Percentiles rank a stretch among this genome's conserved stretches.
These are phyloP conservation scores for Choloepus hoffmanni DNA, from an alignment of 2,113 vertebrate species.

Conservation along the genomic window DNA sequence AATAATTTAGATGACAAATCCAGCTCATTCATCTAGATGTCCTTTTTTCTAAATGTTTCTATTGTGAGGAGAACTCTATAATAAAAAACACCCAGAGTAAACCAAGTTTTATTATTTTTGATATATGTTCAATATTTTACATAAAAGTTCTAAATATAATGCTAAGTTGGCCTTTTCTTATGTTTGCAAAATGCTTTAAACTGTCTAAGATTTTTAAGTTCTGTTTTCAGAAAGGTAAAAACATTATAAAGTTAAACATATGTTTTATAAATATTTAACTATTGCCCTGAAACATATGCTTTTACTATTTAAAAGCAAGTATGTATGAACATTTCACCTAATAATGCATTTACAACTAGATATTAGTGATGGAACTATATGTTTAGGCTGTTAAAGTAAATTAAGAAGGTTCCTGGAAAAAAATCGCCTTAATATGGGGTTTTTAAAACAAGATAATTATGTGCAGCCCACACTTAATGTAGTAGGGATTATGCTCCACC, in stretches of 20 bases:
- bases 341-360: neutral
- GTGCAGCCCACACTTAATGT: neutral
- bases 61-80: neutral
- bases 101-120: neutral
- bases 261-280: constrained; percentile 14
- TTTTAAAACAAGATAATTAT: neutral
- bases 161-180: neutral
- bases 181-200: neutral
- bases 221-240: constrained; percentile 3
- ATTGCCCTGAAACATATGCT: neutral
- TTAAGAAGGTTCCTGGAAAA: neutral
- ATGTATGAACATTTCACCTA: neutral
- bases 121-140: constrained; percentile 32
- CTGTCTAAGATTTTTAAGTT: neutral
- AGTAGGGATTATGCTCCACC: neutral
- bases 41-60: neutral
- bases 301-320: neutral
- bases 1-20: neutral
- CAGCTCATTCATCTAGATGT: neutral
- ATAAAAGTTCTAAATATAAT: neutral
- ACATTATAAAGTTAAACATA: neutral
- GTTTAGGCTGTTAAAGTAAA: neutral
- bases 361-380: neutral
- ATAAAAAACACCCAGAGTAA: neutral
- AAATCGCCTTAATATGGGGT: neutral